Evolutionary conservation across 2,113 vertebrate species (phyloP).

Genomic region (Pollachius pollachius): DNA sequence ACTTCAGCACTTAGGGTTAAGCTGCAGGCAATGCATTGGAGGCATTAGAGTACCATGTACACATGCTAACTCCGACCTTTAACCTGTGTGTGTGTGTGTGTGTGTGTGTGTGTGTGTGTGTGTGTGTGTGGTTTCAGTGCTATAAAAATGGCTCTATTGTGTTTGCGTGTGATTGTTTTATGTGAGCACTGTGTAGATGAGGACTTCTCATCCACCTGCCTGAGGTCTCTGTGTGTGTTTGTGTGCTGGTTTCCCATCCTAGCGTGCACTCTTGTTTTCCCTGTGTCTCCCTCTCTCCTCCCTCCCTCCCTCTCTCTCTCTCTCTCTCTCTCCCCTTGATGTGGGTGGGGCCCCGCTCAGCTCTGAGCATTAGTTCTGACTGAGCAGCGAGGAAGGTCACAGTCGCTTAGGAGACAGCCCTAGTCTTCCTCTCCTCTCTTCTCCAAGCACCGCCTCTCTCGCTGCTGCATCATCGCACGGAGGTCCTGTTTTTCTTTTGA

Average conservation of each 20-base stretch:
- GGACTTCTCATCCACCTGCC: slow-evolving; percentile 14
- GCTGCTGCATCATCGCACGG: slow-evolving; percentile 1
- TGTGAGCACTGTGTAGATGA: slow-evolving; percentile 38
- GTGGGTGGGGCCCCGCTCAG: slow-evolving; percentile 57
- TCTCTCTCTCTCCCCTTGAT: slow-evolving; percentile 37
- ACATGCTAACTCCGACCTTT: too few relatives aligned
- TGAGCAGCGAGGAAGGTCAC: slow-evolving; percentile 60
- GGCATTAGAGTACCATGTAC: too few relatives aligned
- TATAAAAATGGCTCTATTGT: not conserved
- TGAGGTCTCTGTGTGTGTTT: too few relatives aligned
- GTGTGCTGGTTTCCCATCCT: too few relatives aligned
- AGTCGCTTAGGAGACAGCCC: slow-evolving; percentile 28
- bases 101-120: too few relatives aligned
- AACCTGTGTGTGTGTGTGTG: too few relatives aligned
- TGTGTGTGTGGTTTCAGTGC: too few relatives aligned
- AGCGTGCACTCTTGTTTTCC: too few relatives aligned
- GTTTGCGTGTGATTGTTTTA: slow-evolving; percentile 44
- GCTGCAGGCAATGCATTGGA: too few relatives aligned
- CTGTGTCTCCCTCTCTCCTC: too few relatives aligned
- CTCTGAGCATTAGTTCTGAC: slow-evolving; percentile 45
- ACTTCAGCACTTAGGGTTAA: too few relatives aligned
- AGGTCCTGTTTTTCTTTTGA: slow-evolving; percentile 20
- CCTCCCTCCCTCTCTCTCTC: slow-evolving; percentile 18
- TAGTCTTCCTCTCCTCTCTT: slow-evolving; percentile 7
- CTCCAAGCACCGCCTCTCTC: not conserved